Base-by-base conservation (phyloP, 2,113 vertebrate species). In the Vicugna pacos region DNA sequence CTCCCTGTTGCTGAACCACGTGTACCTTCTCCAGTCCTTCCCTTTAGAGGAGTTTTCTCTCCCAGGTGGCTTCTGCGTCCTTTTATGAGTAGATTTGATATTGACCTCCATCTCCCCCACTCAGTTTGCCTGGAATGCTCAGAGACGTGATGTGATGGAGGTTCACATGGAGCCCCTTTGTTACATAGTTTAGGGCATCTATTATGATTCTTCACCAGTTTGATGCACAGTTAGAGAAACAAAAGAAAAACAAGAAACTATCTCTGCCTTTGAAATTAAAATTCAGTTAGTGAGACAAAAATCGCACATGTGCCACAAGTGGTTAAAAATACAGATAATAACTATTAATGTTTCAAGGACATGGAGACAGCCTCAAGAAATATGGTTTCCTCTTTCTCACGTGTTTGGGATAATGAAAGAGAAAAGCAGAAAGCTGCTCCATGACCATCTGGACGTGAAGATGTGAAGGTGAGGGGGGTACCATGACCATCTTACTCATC, bases 201-300 rank as follows among this genome's bases (percentile, higher is more conserved):
- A 3, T 76, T 76, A 28, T 35, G 30, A 58, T 69, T 70, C 32
- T 81, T 77, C 0, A 1, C 28, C 12, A 14, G 13, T 60, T 89
- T 3, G 6, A 26, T 30, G 30, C 48, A 60, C 24, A 58, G 28
- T 6, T 89, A 70, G 54, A 79, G 54, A 83, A 83, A 73, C 15
- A 84, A 81, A 76, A 88, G 54, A 52, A 88, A 84, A 28, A 35
- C 32, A 81, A 73, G 32, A 77, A 70, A 72, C 28, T 35, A 24
- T 73, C 64, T 16, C 14, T 89, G 19, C 32, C 60, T 60, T 81
- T 70, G 65, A 91, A 67, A 56, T 65, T 42, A 81, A 86, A 83
- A 70, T 90, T 26, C 48, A 77, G 26, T 69, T 50, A 88, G 38
- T 46, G 73, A 94, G 56, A 93, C 26, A 73, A 87, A 91, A 93